phyloP scores from a whole-genome alignment of 2,113 vertebrate genomes.

The Collichthys lucidus region DNA sequence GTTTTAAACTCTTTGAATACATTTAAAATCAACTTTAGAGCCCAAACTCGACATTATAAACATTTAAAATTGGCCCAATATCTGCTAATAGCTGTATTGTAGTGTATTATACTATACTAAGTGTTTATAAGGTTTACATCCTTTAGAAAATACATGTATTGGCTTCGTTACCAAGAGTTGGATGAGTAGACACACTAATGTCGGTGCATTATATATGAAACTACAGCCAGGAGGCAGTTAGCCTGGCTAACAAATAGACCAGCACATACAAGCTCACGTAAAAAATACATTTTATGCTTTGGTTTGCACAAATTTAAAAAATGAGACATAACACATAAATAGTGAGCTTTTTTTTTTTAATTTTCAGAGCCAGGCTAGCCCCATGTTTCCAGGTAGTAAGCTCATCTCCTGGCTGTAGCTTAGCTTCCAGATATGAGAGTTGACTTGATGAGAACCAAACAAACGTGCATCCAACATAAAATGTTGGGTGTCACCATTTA shows the following conservation, averaged over 20 bases:
- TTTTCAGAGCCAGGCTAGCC: background rate
- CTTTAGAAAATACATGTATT: background rate
- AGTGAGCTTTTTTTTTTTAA: background rate
- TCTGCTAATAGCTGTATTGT: background rate
- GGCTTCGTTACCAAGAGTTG: background rate
- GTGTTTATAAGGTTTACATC: background rate
- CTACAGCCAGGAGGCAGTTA: background rate
- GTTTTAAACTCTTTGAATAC: too few species aligned
- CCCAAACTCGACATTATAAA: background rate
- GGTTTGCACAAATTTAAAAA: background rate
- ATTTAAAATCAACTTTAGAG: too few species aligned
- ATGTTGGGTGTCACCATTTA: background rate
- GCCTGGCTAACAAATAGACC: background rate
- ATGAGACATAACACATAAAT: background rate
- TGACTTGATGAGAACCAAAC: background rate
- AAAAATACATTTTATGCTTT: background rate
- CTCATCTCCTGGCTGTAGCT: background rate
- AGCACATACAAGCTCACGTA: background rate
- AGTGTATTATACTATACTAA: background rate
- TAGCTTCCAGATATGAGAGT: background rate
- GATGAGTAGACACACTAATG: background rate
- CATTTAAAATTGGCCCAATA: background rate
- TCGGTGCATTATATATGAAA: background rate
- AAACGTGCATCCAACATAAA: background rate
- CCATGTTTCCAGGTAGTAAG: background rate